Percentiles rank a stretch among this genome's conserved stretches.
These are phyloP conservation scores for Rhynchotus rufescens DNA, from an alignment of 2,797 vertebrate genomes.

Conservation along the genomic window DNA sequence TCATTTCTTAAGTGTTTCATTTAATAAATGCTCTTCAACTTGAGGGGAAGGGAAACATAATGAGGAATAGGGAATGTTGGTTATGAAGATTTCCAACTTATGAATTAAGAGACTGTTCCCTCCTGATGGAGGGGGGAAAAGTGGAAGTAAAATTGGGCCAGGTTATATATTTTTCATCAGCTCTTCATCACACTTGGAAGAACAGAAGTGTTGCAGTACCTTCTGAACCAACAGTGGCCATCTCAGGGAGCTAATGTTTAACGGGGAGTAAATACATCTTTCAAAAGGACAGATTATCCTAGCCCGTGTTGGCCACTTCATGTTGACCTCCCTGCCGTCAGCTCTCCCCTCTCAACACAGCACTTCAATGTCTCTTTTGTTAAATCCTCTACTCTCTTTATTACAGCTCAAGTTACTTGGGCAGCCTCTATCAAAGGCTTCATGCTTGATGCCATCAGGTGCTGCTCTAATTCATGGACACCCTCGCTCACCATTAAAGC, in stretches of 20 bases:
- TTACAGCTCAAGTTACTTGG: accelerated
- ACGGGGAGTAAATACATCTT: neutral
- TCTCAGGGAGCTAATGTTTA: neutral
- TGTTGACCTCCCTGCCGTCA: neutral
- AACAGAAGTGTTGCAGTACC: neutral
- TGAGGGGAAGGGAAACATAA: neutral
- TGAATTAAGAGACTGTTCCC: neutral
- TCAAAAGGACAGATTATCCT: neutral
- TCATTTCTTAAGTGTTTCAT: neutral
- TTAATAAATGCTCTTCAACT: neutral
- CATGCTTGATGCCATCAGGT: neutral
- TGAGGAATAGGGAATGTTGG: accelerated
- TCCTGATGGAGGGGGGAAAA: accelerated
- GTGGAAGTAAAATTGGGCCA: accelerated
- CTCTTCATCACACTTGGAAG: accelerated
- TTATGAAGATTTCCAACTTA: accelerated
- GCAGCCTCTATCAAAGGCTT: accelerated
- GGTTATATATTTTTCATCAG: accelerated
- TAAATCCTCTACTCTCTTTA: neutral
- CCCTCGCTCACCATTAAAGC: accelerated
- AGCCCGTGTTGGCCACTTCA: neutral
- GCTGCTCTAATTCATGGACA: accelerated
- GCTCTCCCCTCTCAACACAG: neutral
- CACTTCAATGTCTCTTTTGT: neutral
- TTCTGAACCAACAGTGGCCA: neutral